Conservation (phyloP, 2,797 vertebrate genomes). For the Cryptoprocta ferox region DNA sequence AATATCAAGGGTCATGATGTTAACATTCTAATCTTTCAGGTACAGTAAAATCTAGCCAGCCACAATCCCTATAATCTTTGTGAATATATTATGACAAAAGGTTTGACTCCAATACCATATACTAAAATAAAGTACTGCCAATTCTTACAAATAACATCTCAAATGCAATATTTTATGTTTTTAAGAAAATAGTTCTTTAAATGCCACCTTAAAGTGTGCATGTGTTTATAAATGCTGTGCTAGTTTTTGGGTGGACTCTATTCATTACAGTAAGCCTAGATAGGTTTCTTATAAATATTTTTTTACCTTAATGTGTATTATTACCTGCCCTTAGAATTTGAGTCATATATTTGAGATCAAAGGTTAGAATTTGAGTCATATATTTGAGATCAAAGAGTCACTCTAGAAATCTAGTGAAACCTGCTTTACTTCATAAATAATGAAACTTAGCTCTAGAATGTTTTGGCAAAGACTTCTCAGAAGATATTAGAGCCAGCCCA, state of each 20-base stretch:
- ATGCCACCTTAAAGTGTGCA: background rate
- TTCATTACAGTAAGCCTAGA: background rate
- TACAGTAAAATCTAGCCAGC: background rate
- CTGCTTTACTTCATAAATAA: background rate
- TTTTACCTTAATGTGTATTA: background rate
- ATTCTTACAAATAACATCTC: background rate
- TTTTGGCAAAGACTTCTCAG: background rate
- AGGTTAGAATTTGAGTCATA: background rate
- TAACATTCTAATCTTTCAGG: background rate
- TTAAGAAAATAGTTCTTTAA: conserved; percentile 22
- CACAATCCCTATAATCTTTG: background rate
- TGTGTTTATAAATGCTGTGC: background rate
- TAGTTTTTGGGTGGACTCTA: background rate
- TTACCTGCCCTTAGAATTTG: background rate
- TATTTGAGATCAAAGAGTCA: background rate
- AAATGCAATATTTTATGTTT: background rate
- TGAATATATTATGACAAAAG: background rate
- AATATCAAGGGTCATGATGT: background rate
- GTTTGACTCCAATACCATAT: background rate
- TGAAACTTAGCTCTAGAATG: background rate
- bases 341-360: background rate
- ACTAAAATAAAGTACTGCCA: background rate
- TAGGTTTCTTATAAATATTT: background rate
- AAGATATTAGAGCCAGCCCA: background rate
- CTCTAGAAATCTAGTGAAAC: background rate